These are phyloP conservation scores for Clinocottus analis DNA, from an alignment of 2,113 vertebrate genomes.

Conservation along the genomic window DNA sequence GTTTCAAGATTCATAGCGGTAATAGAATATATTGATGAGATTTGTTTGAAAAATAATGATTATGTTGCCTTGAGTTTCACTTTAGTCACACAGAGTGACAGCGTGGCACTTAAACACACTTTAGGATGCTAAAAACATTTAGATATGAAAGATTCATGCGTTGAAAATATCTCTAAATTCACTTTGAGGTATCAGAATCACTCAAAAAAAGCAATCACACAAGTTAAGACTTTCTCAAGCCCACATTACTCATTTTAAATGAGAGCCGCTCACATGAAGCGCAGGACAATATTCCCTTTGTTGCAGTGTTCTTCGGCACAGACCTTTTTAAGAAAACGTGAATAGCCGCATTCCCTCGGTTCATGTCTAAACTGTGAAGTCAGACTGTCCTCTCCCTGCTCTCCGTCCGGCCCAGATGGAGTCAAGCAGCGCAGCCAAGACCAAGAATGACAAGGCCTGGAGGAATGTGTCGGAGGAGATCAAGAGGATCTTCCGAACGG, in stretches of 20 bases:
- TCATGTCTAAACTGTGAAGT: slow-evolving; percentile 9
- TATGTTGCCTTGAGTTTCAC: not conserved
- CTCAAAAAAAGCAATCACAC: not conserved
- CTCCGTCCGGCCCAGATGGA: slow-evolving; percentile 85
- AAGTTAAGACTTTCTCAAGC: not conserved
- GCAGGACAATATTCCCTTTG: slow-evolving; percentile 2
- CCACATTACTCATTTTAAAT: not conserved
- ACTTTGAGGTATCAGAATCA: not conserved
- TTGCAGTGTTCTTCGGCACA: not conserved
- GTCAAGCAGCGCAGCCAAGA: slow-evolving; percentile 84
- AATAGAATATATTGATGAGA: not conserved
- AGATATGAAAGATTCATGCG: not conserved
- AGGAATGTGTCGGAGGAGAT: slow-evolving; percentile 94
- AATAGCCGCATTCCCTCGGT: slow-evolving; percentile 15
- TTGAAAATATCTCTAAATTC: not conserved
- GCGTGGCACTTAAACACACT: not conserved
- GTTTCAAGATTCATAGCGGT: not conserved
- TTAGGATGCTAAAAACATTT: not conserved
- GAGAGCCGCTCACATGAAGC: not conserved
- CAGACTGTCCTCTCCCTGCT: slow-evolving; percentile 49
- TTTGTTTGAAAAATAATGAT: not conserved
- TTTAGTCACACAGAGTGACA: not conserved
- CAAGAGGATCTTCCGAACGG: slow-evolving; percentile 93
- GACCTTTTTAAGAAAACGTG: not conserved
- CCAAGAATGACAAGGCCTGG: slow-evolving; percentile 92